A percentile compares a stretch with the other conserved stretches of the same genome.
Evolutionary conservation across 2,888 invertebrate genomes (phyloP).

Genomic region (Conus canariensis): DNA sequence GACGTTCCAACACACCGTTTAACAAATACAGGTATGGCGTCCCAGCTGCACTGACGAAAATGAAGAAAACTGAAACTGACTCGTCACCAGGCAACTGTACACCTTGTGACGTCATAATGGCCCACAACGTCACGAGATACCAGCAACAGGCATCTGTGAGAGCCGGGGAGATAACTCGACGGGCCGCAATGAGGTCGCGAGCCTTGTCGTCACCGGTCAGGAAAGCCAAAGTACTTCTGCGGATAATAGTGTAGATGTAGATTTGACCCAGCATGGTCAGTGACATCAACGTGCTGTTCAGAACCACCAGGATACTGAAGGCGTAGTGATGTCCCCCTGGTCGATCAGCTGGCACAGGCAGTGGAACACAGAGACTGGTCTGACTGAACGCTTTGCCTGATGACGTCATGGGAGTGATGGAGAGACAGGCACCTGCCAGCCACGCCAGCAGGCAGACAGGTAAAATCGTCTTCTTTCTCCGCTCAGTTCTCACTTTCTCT

Average conservation of each 20-base stretch:
- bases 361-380: neutral
- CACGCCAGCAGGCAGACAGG: neutral
- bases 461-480: neutral
- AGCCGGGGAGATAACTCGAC: neutral
- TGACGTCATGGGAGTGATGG: neutral
- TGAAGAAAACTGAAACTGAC: neutral
- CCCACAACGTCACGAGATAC: neutral
- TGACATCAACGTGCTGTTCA: neutral
- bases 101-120: neutral
- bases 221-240: neutral
- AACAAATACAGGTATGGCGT: neutral
- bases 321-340: neutral
- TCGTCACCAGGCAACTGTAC: neutral
- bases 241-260: neutral
- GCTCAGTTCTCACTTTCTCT: neutral
- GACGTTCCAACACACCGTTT: neutral
- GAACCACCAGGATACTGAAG: neutral
- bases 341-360: neutral
- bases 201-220: neutral
- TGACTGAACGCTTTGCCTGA: neutral
- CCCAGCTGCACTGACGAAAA: neutral
- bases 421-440: neutral
- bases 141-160: neutral
- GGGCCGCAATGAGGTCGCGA: neutral
- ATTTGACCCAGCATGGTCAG: neutral